phyloP scores from a whole-genome alignment of 2,888 invertebrate species.

The Aradus depressus region DNA sequence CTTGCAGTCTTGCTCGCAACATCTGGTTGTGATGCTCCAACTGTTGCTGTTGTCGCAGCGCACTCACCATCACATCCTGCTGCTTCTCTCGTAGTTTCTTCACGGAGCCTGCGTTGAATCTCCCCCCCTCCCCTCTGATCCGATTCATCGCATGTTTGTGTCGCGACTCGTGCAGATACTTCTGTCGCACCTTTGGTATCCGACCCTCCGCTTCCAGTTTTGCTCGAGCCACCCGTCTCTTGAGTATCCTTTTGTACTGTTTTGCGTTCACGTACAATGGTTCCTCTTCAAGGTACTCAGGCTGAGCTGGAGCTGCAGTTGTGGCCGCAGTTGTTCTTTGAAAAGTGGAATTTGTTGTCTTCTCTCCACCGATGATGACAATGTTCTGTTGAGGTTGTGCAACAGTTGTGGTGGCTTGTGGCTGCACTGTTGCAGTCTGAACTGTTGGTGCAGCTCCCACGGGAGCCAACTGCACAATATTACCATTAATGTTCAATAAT shows the following conservation, averaged over 20 bases:
- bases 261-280: conserved; percentile 97
- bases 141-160: conserved; percentile 97
- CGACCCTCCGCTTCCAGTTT: conserved; percentile 89
- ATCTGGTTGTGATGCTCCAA: conserved; percentile 8
- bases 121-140: conserved; percentile 89
- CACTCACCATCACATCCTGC: background rate
- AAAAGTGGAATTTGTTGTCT: conserved; percentile 37
- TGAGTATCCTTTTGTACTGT: conserved; percentile 92
- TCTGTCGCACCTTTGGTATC: conserved; percentile 93
- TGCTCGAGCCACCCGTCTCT: conserved; percentile 85
- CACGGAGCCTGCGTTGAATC: conserved; percentile 68
- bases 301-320: conserved; percentile 42
- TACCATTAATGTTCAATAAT: conserved; percentile 62
- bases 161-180: conserved; percentile 96
- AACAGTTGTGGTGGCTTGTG: conserved; percentile 35
- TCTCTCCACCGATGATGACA: conserved; percentile 46
- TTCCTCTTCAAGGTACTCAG: conserved; percentile 73
- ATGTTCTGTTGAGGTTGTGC: conserved; percentile 52
- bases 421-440: conserved; percentile 5
- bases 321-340: conserved; percentile 36
- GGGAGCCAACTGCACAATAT: conserved; percentile 54
- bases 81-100: conserved; percentile 31
- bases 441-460: conserved; percentile 39
- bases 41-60: background rate
- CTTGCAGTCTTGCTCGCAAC: conserved; percentile 12